phyloP scores from a whole-genome alignment of 2,888 invertebrate species.

The Encarsia formosa region DNA sequence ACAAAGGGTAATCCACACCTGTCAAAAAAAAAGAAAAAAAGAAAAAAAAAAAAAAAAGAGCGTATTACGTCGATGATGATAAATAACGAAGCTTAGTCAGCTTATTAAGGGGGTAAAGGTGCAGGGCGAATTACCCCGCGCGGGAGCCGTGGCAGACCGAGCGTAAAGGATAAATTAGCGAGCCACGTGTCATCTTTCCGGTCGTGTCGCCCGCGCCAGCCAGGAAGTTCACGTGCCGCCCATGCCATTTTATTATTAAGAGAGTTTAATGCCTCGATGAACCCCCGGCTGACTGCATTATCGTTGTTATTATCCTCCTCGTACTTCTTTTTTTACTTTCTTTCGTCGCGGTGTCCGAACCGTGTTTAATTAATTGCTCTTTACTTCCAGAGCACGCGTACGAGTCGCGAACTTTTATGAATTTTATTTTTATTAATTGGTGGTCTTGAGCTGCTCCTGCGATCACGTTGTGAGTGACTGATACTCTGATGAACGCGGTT shows the following conservation, averaged over 20 bases:
- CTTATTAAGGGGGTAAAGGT: too few species aligned
- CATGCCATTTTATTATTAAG: constrained; percentile 24
- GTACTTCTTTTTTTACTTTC: constrained; percentile 16
- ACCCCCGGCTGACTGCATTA: constrained; percentile 10
- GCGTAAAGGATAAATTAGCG: constrained; percentile 15
- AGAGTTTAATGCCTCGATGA: constrained; percentile 21
- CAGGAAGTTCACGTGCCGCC: not conserved
- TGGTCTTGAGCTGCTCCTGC: not conserved
- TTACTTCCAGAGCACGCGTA: too few species aligned
- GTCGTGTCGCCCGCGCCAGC: not conserved
- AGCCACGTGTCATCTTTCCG: constrained; percentile 42
- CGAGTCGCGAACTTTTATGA: too few species aligned
- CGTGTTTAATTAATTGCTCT: constrained; percentile 24
- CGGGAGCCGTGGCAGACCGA: too few species aligned
- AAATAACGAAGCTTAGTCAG: too few species aligned
- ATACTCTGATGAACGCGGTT: not conserved
- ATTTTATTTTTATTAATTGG: too few species aligned
- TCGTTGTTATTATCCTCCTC: constrained; percentile 25
- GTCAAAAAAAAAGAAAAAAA: too few species aligned
- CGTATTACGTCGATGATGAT: too few species aligned
- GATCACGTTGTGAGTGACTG: not conserved
- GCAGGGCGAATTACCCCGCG: too few species aligned
- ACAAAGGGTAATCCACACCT: too few species aligned
- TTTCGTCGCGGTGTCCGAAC: constrained; percentile 16
- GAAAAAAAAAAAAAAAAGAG: too few species aligned